Base-by-base conservation (phyloP, 2,113 vertebrate species). In the Hystrix cristata region DNA sequence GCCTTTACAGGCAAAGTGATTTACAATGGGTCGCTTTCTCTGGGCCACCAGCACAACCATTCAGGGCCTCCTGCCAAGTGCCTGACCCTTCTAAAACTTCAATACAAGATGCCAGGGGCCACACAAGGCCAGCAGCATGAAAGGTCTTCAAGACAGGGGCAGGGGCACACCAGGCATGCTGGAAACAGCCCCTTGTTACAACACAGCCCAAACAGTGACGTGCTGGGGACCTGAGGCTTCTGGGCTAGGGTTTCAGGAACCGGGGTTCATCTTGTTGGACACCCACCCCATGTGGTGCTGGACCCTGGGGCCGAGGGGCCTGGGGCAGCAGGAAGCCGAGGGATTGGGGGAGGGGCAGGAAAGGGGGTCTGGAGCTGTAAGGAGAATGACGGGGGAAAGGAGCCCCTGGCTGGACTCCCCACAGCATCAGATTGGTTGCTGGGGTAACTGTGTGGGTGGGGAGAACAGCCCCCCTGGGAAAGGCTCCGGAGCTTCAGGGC, bases 1-100 rank as follows among this genome's bases (percentile, higher is more conserved):
- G 97, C 97, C 97, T 97, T 51, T 31, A 3, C 34, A n/a, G 80
- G 81, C 84, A 38, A 67, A 72, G 74, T 46, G 81, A 74, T 76
- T 95, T 48, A 88, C 76, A 96, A 53, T 18, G n/a, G 34, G 29
- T 0, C 2, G 48, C 71, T 95, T 51, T 79, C 91, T 92, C 76
- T 21, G 43, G 59, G 76, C 78, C 67, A 43, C 91, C n/a, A 38
- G 93, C 80, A 60, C 1, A 1, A 78, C 16, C 5, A 23, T 38
- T 69, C 74, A 91, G 34, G 34, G 48, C 21, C 62, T 16, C 25
- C 83, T n/a, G 53, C 64, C 0, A 8, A 16, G 62, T 7, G 14
- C 71, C 72, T 69, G 18, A 48, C 91, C 78, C 81, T 94, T 69
- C 89, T 3, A 29, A 91, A 93, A 67, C 64, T 78, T 57, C 21